Evolutionary conservation across 2,888 invertebrate species (phyloP).

Genomic region (Lepidocyrtoides sp.): DNA sequence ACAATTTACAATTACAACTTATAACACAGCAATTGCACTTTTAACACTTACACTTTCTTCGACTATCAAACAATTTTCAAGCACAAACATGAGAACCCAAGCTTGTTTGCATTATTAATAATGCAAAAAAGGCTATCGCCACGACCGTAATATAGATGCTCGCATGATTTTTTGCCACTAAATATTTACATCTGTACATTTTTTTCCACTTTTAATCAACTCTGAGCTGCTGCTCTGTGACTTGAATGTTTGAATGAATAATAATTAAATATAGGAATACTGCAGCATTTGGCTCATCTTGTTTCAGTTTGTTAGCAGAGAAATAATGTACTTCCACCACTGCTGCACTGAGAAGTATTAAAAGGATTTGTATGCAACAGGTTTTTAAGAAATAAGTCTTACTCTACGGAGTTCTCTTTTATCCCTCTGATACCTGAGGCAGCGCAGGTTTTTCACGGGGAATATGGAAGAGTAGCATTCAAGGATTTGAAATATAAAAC

Average conservation of each 20-base stretch:
- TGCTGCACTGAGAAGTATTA: not conserved
- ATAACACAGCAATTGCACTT: constrained; percentile 11
- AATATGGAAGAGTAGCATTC: constrained; percentile 49
- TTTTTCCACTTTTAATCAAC: not conserved
- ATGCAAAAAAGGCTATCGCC: not conserved
- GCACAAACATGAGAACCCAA: not conserved
- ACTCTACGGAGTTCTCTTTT: not conserved
- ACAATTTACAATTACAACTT: not conserved
- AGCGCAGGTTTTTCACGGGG: constrained; percentile 59
- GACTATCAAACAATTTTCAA: not conserved
- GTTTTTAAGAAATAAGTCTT: constrained; percentile 32
- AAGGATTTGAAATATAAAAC: not conserved
- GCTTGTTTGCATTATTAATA: not conserved
- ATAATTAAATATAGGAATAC: not conserved
- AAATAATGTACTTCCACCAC: not conserved
- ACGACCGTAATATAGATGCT: not conserved
- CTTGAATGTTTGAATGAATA: not conserved
- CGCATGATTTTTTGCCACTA: not conserved
- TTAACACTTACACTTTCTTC: constrained; percentile 35
- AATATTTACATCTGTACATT: not conserved
- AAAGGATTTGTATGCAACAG: constrained; percentile 36
- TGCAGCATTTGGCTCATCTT: not conserved
- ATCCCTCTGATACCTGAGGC: constrained; percentile 53
- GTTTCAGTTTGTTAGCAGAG: not conserved
- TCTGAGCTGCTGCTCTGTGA: not conserved